Base-by-base conservation (phyloP, 2,888 invertebrate genomes). In the Eremobia ochroleuca region DNA sequence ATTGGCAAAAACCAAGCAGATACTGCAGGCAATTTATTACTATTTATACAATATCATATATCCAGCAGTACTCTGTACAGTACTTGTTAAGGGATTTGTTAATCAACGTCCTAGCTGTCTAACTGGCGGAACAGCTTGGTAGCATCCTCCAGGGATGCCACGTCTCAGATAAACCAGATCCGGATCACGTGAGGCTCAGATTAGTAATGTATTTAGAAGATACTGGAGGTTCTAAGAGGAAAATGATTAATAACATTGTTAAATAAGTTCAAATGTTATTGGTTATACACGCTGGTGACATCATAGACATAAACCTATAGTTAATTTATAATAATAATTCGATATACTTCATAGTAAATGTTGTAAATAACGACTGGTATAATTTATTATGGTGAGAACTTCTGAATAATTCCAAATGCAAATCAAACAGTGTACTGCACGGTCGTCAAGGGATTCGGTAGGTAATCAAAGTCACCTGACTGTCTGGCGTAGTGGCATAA, bases 381-480 rank as follows among this genome's bases (percentile, higher is more conserved):
- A n/a, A n/a, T n/a, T n/a, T n/a, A 9, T 37, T 55, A 43, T 18
- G 21, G 46, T 52, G 40, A 31, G 34, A 52, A 43, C 25, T 69
- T 59, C 46, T 37, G 8, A 61, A 49, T 55, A 28, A 46, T 69
- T 69, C 28, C 8, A 43, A 75, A 71, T 61, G 59, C 37, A 74
- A 37, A 59, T 65, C 8, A n/a, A 78, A 64, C 28, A 67, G n/a
- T 52, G 55, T 5, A 65, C 65, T 64, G 52, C 31, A 74, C 69
- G 52, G 37, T 37, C 34, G 62, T 58, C 49, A 18, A 72, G 87
- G 79, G 89, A 83, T 87, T 88, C 82, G 82, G 62, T 81, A 74
- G 82, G 62, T 81, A 74, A 87, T 87, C 87, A 85, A 88, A 83
- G 80, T 87, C 80, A 70, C 66, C 70, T 77, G 65, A 64, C 58